Base-by-base conservation (phyloP, 2,797 vertebrate species). In the Saxicola maurus region DNA sequence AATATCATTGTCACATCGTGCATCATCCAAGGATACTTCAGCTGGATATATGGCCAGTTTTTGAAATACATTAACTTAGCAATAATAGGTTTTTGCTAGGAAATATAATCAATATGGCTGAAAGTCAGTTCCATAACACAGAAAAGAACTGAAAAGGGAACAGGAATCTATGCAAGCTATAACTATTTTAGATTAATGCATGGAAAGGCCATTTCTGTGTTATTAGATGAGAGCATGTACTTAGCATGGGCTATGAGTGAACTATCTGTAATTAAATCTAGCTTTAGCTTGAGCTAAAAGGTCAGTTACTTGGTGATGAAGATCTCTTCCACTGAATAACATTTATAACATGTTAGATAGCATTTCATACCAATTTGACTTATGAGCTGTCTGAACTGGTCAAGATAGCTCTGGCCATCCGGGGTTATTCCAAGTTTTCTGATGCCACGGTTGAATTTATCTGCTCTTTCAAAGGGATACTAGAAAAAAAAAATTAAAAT, bases 381-480 rank as follows among this genome's bases (percentile, higher is more conserved):
- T 97, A 99, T 99, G 82, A 99, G 98, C 91, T 99, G 99, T 94
- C 99, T 98, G 97, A 99, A 99, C 95, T 99, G 99, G 95, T 99
- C 99, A 90, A 99, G 98, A 95, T 99, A 99, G 94, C 99, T 99
- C 97, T 99, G 99, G 62, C 99, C 99, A 55, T 99, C 99, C 0
- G 99, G 99, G 57, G 99, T 99, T 92, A 99, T 98, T 91, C 99
- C 99, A 91, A 99, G 97, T 96, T 99, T 99, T 92, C 99, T 98
- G 96, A 99, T 99, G 75, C 99, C 99, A 6, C 99, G 98, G 96
- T 99, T 99, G 94, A 99, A 99, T 97, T 99, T 99, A 96, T 99
- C 99, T 27, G 99, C 99, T 94, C 99, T 98, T 87, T 99, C 99
- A 96, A 99, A 99, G 7, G 99, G 99, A 94, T 99, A 99, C 99